A percentile compares a stretch with the other conserved stretches of the same genome.
Evolutionary conservation across 2,113 vertebrate species (phyloP).

Genomic region (Salvelinus namaycush): DNA sequence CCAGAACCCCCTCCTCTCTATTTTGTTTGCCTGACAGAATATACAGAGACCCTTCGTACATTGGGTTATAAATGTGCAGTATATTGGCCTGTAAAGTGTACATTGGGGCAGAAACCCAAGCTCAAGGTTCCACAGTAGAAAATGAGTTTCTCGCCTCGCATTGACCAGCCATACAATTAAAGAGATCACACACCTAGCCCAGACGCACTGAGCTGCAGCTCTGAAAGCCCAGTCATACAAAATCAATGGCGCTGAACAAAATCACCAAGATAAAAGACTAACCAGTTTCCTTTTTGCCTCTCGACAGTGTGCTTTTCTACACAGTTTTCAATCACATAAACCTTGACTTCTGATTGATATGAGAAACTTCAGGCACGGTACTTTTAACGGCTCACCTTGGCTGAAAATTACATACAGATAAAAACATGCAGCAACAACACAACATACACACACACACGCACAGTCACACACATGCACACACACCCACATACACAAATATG

Average conservation of each 20-base stretch:
- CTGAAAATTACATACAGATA: background rate
- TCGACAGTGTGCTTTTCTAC: conserved; percentile 2
- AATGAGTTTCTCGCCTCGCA: conserved; percentile 17
- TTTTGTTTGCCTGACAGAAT: background rate
- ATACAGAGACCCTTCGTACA: background rate
- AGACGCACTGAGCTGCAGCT: conserved; percentile 20
- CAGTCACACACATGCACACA: background rate
- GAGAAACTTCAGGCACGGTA: background rate
- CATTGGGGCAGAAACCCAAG: background rate
- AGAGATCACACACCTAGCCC: conserved; percentile 27
- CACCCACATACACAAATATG: no score
- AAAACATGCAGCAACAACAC: background rate
- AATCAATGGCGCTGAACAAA: conserved; percentile 36
- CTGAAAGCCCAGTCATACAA: conserved; percentile 17
- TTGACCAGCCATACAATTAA: conserved; percentile 22
- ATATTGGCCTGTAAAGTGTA: background rate
- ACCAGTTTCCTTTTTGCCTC: background rate
- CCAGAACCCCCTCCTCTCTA: background rate
- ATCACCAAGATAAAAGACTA: conserved; percentile 18
- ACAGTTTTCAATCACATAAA: background rate
- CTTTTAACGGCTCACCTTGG: background rate
- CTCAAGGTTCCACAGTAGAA: conserved; percentile 19
- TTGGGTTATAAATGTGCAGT: background rate
- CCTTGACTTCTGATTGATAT: background rate
- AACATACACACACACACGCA: background rate